phyloP scores from a whole-genome alignment of 1,140 invertebrate genomes.

The Drosophila nigromelanica region DNA sequence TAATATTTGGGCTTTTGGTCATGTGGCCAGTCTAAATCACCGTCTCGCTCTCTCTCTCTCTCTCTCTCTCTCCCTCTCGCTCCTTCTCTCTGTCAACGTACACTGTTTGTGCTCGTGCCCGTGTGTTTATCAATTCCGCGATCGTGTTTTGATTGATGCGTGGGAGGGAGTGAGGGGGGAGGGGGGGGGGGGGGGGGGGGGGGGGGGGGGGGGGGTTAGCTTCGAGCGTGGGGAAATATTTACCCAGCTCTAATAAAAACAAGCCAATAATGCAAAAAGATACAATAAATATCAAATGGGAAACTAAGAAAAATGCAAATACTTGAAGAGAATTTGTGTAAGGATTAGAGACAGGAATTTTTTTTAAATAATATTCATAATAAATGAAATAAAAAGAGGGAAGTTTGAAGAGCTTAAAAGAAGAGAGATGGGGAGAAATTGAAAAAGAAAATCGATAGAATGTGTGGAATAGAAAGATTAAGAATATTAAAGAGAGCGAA shows the following conservation, averaged over 20 bases:
- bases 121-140: constrained; percentile 35
- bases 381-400: not conserved
- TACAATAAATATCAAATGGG: not conserved
- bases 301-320: not conserved
- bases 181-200: too few species aligned
- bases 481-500: not conserved
- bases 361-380: too few species aligned
- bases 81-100: not conserved
- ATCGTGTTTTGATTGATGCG: constrained; percentile 31
- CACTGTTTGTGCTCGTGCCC: constrained; percentile 20
- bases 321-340: constrained; percentile 4
- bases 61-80: too few species aligned
- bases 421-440: not conserved
- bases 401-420: too few species aligned
- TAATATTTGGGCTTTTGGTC: constrained; percentile 26
- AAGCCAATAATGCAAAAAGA: not conserved
- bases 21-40: constrained; percentile 4
- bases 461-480: not conserved
- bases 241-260: constrained; percentile 2
- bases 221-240: constrained; percentile 3
- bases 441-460: not conserved
- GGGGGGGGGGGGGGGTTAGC: too few species aligned
- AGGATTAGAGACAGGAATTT: not conserved
- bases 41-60: not conserved
- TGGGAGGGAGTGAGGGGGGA: not conserved